phyloP scores from a whole-genome alignment of 92 coral and sea anemone genomes.

The Anthopleura xanthogrammica region DNA sequence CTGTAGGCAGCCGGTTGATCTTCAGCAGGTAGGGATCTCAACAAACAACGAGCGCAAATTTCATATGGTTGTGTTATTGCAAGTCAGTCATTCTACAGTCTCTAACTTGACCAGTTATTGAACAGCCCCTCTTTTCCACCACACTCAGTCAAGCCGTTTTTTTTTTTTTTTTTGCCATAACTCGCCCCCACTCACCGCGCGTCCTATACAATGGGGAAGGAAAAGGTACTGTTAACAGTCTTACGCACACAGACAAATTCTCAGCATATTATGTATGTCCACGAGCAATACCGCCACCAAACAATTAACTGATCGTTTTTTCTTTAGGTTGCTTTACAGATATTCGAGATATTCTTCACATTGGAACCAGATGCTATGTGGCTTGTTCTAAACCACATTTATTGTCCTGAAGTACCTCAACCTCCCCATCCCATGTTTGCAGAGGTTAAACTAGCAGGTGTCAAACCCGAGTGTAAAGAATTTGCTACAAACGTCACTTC shows the following conservation, averaged over 20 bases:
- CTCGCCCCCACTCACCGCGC: too few relatives aligned
- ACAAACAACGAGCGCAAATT: neutral
- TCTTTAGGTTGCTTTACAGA: constrained; percentile 64
- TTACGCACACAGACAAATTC: too few relatives aligned
- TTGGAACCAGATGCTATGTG: constrained; percentile 91
- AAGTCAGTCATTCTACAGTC: too few relatives aligned
- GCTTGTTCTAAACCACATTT: constrained; percentile 76
- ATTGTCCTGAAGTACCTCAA: constrained; percentile 61
- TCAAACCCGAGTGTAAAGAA: constrained; percentile 64
- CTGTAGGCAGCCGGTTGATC: constrained; percentile 69
- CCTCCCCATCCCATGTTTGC: constrained; percentile 64
- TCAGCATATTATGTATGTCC: too few relatives aligned
- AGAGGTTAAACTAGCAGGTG: constrained; percentile 56
- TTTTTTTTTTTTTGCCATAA: neutral
- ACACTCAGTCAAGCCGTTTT: neutral
- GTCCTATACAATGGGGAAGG: too few relatives aligned
- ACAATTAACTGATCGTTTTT: neutral
- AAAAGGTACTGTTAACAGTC: too few relatives aligned
- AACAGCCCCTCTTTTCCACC: too few relatives aligned
- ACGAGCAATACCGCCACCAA: too few relatives aligned
- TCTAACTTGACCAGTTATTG: too few relatives aligned
- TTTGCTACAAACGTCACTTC: constrained; percentile 65
- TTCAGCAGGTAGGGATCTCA: constrained; percentile 66
- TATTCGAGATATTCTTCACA: constrained; percentile 60
- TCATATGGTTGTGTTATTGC: too few relatives aligned